These are phyloP conservation scores for Enteromius treurensis DNA, from an alignment of 2,797 vertebrate species.

Conservation along the genomic window DNA sequence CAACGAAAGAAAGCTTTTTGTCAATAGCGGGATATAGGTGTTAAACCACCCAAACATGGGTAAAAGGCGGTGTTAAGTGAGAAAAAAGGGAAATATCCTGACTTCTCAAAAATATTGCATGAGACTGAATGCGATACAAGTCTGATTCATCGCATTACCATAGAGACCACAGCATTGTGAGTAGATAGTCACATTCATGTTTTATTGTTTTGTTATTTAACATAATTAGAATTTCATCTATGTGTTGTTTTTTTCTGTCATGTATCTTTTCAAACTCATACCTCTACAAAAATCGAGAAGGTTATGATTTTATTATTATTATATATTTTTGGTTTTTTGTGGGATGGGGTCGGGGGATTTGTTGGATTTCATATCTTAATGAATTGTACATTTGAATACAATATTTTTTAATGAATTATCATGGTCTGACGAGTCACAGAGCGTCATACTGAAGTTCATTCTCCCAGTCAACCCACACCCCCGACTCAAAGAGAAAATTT, in stretches of 20 bases:
- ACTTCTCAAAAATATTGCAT: conserved; percentile 65
- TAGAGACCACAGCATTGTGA: conserved; percentile 78
- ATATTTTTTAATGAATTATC: conserved; percentile 45
- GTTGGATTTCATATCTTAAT: conserved; percentile 50
- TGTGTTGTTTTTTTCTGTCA: conserved; percentile 52
- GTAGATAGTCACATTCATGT: conserved; percentile 68
- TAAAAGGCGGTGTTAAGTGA: conserved; percentile 39
- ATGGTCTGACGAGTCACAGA: conserved; percentile 28
- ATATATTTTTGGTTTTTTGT: too few relatives aligned
- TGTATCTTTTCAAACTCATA: conserved; percentile 72
- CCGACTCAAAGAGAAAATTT: not conserved
- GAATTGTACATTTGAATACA: conserved; percentile 42
- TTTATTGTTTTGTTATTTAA: conserved; percentile 64
- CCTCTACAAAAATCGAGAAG: conserved; percentile 70
- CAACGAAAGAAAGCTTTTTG: conserved; percentile 64
- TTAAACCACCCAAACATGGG: conserved; percentile 44
- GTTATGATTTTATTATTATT: conserved; percentile 32
- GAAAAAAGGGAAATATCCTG: conserved; percentile 62
- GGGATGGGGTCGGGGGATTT: not conserved
- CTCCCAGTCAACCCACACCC: conserved; percentile 11
- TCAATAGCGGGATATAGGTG: conserved; percentile 74
- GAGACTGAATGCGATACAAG: conserved; percentile 60
- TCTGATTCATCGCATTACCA: conserved; percentile 66
- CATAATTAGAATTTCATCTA: conserved; percentile 50
- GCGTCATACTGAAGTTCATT: conserved; percentile 27